These are phyloP conservation scores for Acanthosepion esculentum DNA, from an alignment of 2,888 invertebrate species.

Conservation along the genomic window DNA sequence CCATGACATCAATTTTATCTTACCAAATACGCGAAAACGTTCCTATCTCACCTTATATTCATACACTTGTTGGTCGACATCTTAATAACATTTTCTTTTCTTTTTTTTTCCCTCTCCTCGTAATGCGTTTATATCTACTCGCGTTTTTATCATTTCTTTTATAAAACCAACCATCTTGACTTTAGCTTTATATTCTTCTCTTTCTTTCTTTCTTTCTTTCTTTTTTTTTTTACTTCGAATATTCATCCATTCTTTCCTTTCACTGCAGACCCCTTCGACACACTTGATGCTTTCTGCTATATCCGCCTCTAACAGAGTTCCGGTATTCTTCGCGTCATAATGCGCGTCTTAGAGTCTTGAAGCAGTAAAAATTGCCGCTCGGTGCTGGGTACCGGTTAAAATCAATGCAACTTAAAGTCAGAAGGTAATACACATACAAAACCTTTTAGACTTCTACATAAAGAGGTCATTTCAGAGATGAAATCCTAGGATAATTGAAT, in stretches of 20 bases:
- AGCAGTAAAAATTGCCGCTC: not conserved
- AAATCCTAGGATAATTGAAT: constrained; percentile 12
- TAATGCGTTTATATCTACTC: too few species aligned
- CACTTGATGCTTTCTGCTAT: not conserved
- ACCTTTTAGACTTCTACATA: not conserved
- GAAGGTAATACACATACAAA: not conserved
- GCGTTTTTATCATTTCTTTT: too few species aligned
- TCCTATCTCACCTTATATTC: too few species aligned
- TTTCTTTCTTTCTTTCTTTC: not conserved
- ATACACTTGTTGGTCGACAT: too few species aligned
- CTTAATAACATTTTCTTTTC: too few species aligned
- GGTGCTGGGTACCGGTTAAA: not conserved
- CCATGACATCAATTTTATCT: too few species aligned
- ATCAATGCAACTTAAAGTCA: not conserved
- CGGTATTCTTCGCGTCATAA: not conserved
- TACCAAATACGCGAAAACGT: too few species aligned
- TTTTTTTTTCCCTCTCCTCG: too few species aligned
- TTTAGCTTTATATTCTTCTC: not conserved
- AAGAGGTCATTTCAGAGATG: not conserved
- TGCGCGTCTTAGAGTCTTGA: not conserved
- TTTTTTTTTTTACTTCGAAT: not conserved
- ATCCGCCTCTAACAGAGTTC: not conserved
- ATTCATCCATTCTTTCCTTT: not conserved
- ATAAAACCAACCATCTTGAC: not conserved
- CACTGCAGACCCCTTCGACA: not conserved